Evolutionary conservation across 2,113 vertebrate genomes (phyloP).

Genomic region (Diphyllodes magnificus): DNA sequence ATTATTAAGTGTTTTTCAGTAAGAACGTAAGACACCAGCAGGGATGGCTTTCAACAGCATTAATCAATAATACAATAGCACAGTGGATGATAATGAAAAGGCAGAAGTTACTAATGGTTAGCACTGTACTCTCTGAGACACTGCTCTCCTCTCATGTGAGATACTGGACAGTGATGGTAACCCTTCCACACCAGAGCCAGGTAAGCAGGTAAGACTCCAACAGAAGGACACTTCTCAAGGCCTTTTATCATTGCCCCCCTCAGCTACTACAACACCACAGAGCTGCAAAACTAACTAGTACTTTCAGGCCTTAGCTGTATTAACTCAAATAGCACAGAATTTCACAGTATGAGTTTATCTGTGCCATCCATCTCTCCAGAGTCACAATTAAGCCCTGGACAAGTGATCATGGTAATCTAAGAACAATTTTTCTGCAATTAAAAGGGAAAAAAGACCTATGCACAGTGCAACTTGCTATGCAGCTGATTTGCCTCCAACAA

Average conservation of each 20-base stretch:
- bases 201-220: neutral
- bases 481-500: neutral
- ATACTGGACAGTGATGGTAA: neutral
- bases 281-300: neutral
- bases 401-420: accelerated
- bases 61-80: constrained; percentile 25
- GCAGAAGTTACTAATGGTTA: neutral
- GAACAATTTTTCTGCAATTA: neutral
- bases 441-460: neutral
- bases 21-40: neutral
- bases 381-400: neutral
- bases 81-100: neutral
- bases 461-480: neutral
- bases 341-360: neutral
- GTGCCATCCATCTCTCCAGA: neutral
- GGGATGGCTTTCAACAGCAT: neutral
- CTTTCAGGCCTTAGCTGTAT: neutral
- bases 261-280: neutral
- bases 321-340: neutral
- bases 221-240: neutral
- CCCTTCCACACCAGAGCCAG: neutral
- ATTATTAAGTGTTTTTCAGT: neutral
- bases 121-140: neutral
- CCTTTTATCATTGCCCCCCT: neutral
- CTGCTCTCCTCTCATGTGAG: neutral